phyloP scores from a whole-genome alignment of 2,888 invertebrate genomes.

The Sinodicranocentrus sp. region DNA sequence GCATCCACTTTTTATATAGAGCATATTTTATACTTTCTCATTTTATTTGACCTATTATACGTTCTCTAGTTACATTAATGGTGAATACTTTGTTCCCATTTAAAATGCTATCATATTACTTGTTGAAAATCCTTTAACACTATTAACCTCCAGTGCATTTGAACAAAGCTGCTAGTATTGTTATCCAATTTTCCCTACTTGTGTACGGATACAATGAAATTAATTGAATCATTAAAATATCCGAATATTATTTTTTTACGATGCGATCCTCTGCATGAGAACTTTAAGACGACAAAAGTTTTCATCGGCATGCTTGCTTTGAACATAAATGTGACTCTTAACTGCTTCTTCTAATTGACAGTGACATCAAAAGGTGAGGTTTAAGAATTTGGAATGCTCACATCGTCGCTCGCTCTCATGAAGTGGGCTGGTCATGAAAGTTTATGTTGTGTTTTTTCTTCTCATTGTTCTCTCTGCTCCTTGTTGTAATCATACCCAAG shows the following conservation, averaged over 20 bases:
- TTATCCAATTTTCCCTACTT: constrained; percentile 14
- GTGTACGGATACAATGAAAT: constrained; percentile 11
- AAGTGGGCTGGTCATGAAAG: constrained; percentile 46
- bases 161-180: no score
- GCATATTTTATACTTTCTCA: no score
- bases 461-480: constrained; percentile 23
- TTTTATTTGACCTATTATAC: no score
- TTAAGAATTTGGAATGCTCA: constrained; percentile 33
- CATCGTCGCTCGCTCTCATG: constrained; percentile 34
- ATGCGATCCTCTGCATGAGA: not conserved
- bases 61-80: no score
- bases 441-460: constrained; percentile 36
- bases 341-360: constrained; percentile 53
- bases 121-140: not conserved
- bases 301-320: constrained; percentile 28
- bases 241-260: not conserved
- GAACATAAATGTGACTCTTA: constrained; percentile 31
- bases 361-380: constrained; percentile 49
- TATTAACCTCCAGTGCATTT: no score
- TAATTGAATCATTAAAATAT: constrained; percentile 48
- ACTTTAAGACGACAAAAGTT: not conserved
- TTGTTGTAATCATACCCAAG: not conserved
- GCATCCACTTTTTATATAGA: not conserved
- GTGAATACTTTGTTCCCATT: no score
- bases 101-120: not conserved